Evolutionary conservation across 2,113 vertebrate species (phyloP).

Genomic region (Callospermophilus lateralis): DNA sequence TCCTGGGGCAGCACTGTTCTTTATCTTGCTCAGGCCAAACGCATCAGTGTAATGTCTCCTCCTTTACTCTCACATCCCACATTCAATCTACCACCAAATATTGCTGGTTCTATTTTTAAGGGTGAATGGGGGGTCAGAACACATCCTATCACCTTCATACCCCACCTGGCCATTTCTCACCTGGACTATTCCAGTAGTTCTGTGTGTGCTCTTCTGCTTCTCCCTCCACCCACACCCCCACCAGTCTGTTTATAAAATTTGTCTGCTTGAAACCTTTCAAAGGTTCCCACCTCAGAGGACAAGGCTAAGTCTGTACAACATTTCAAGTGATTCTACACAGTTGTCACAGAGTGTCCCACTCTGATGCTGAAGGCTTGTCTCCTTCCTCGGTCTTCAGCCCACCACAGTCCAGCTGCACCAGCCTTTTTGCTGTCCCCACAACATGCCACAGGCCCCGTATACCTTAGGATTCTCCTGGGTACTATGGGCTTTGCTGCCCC

Average conservation of each 20-base stretch:
- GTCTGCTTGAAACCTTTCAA: not conserved
- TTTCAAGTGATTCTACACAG: not conserved
- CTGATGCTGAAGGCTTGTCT: not conserved
- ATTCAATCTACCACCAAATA: not conserved
- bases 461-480: not conserved
- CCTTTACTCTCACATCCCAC: not conserved
- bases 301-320: not conserved
- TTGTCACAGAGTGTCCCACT: not conserved
- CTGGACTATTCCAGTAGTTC: not conserved
- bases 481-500: not conserved
- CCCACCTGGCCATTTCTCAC: not conserved
- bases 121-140: too few species aligned
- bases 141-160: not conserved
- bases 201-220: not conserved
- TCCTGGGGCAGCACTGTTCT: not conserved
- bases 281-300: not conserved
- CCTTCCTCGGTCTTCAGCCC: not conserved
- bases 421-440: not conserved
- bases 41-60: not conserved
- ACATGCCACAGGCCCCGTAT: fast-evolving
- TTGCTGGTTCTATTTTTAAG: not conserved
- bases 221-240: not conserved
- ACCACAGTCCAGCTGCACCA: not conserved
- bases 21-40: not conserved
- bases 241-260: not conserved